These are phyloP conservation scores for Caenorhabditis angaria DNA, from an alignment of 2,888 invertebrate genomes.

Conservation along the genomic window DNA sequence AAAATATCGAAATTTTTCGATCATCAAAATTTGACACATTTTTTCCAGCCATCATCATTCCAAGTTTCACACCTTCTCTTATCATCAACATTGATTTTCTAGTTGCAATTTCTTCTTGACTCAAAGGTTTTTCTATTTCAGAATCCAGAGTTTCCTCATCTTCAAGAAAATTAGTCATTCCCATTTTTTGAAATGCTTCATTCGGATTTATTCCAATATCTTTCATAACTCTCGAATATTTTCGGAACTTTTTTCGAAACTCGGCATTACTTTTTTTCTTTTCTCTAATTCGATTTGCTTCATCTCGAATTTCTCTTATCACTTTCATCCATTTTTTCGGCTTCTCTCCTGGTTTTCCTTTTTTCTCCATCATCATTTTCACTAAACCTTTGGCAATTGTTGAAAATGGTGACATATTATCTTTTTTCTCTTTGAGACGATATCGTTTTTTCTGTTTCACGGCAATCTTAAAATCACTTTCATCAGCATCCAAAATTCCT, in stretches of 20 bases:
- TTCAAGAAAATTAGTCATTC: neutral
- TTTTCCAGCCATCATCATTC: slow-evolving; percentile 36
- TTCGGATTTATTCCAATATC: neutral
- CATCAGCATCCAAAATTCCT: slow-evolving; percentile 17
- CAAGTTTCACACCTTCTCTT: slow-evolving; percentile 40
- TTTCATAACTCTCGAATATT: slow-evolving; percentile 30
- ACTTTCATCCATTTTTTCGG: slow-evolving; percentile 50
- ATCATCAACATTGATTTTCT: neutral
- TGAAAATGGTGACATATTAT: slow-evolving; percentile 41
- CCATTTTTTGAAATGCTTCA: slow-evolving; percentile 1
- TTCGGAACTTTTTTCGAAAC: slow-evolving; percentile 48
- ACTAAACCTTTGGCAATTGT: slow-evolving; percentile 51
- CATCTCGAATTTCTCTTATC: slow-evolving; percentile 45
- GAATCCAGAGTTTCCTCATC: neutral
- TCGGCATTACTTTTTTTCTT: slow-evolving; percentile 46
- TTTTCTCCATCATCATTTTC: slow-evolving; percentile 44
- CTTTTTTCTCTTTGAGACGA: slow-evolving; percentile 11
- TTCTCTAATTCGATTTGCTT: slow-evolving; percentile 39
- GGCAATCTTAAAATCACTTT: slow-evolving; percentile 17
- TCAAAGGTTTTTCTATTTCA: neutral
- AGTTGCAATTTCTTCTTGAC: neutral
- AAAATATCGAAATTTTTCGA: slow-evolving; percentile 36
- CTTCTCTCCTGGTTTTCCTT: slow-evolving; percentile 41
- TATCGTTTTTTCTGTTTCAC: slow-evolving; percentile 18
- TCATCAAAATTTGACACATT: slow-evolving; percentile 36